Percentiles rank a stretch among this genome's conserved stretches.
These are phyloP conservation scores for Syngnathus rostellatus DNA, from an alignment of 2,797 vertebrate species.

Conservation along the genomic window DNA sequence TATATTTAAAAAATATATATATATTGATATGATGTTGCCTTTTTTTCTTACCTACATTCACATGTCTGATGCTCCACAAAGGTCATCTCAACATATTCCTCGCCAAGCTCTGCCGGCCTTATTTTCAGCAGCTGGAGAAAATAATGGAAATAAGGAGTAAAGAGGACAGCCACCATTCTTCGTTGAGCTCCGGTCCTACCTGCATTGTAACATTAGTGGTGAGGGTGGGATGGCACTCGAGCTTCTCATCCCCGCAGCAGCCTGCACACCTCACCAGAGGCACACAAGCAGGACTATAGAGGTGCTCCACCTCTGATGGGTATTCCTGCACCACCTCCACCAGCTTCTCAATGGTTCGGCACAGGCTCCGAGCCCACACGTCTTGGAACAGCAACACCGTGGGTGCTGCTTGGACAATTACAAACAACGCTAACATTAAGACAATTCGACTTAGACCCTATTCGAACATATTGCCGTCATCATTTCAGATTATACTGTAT, in stretches of 20 bases:
- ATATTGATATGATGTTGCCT: constrained; percentile 20
- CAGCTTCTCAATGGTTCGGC: constrained; percentile 84
- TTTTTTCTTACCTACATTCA: constrained; percentile 86
- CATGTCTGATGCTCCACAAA: constrained; percentile 88
- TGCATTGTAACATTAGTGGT: constrained; percentile 85
- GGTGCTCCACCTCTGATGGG: constrained; percentile 82
- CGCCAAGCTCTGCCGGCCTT: constrained; percentile 68
- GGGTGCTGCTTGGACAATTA: background rate
- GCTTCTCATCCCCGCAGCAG: constrained; percentile 86
- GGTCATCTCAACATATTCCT: constrained; percentile 81
- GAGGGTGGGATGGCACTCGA: constrained; percentile 78
- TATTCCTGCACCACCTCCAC: constrained; percentile 84
- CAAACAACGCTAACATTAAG: background rate
- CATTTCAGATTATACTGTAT: background rate
- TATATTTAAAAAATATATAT: background rate
- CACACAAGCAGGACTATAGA: constrained; percentile 88
- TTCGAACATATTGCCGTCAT: no score
- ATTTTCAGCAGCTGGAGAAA: constrained; percentile 81
- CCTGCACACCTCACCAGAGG: constrained; percentile 84
- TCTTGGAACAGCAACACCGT: constrained; percentile 84
- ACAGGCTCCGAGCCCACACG: constrained; percentile 90
- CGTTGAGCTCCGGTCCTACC: constrained; percentile 53
- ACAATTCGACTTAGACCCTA: background rate
- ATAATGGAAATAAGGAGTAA: background rate
- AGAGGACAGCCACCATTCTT: background rate